Base-by-base conservation (phyloP, 30 jellyfish, hydroid and myxozoan species). In the Catostylus mosaicus region DNA sequence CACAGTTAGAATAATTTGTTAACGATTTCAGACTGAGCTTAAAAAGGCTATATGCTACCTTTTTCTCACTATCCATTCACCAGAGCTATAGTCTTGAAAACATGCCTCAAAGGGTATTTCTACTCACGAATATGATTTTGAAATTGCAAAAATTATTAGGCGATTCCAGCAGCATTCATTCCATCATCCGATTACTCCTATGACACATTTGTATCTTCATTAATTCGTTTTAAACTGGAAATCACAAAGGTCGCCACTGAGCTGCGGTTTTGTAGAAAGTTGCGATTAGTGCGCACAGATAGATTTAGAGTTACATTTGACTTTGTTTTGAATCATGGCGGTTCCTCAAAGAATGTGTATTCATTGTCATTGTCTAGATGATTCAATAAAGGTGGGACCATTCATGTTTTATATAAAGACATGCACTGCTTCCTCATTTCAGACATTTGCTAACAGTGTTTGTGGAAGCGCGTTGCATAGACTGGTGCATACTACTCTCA, bases 401-500 rank as follows among this genome's bases (percentile, higher is more conserved):
- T 16, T 48, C 23, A 14, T 40, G 14, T 48, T 59, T 1, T 27
- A 23, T 5, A 59, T 59, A 59, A 59, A 59, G 38, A 3, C 19
- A 70, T n/a, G 35, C 62, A 5, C 40, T 30, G 27, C 35, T 26
- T 30, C 32, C 22, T 45, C 35, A 16, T 52, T 89, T 29, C 69
- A 93, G 98, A 82, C 87, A 93, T 63, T 77, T 93, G 87, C 85
- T 86, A 61, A 47, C 75, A 3, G 86, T 93, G 62, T 87, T 93
- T 75, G 83, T 73, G 67, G 98, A 93, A 48, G 89, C 98, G 30
- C 88, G 97, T 16, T 93, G 98, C 64, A 31, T 93, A 20, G 98
- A 83, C 83, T 93, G 98, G 98, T 93, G 89, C 59, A 86, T 93
- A n/a, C 56, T 93, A 46, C 33, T 93, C 1, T 78, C 93, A 2